phyloP scores from a whole-genome alignment of 1,140 invertebrate species.

The Xylocopa sonorina region DNA sequence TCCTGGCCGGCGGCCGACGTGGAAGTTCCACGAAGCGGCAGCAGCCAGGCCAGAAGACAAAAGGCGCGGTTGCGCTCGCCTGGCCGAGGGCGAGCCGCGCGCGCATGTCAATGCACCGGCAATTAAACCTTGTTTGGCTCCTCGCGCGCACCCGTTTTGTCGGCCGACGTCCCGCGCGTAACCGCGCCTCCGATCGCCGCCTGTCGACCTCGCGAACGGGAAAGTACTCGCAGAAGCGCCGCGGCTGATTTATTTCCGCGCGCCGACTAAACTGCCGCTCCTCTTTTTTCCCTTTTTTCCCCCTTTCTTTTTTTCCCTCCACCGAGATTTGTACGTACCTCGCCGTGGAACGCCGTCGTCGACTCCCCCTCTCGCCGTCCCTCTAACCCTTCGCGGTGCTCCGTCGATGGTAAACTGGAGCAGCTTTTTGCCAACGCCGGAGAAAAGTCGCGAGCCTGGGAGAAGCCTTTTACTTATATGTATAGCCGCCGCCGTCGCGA shows the following conservation, averaged over 20 bases:
- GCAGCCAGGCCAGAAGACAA: constrained; percentile 54
- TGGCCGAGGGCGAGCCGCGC: constrained; percentile 44
- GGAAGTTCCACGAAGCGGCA: constrained; percentile 60
- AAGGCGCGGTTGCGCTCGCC: constrained; percentile 59
- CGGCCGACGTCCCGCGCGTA: constrained; percentile 17
- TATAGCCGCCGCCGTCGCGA: not conserved
- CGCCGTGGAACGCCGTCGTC: constrained; percentile 12
- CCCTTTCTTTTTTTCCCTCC: too few species aligned
- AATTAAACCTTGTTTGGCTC: constrained; percentile 74
- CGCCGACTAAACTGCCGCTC: constrained; percentile 45
- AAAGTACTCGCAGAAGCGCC: constrained; percentile 68
- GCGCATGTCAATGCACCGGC: constrained; percentile 72
- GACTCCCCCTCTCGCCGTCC: not conserved
- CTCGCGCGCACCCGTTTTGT: constrained; percentile 61
- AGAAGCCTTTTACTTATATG: constrained; percentile 55
- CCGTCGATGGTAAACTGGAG: constrained; percentile 60
- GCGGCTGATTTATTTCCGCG: constrained; percentile 73
- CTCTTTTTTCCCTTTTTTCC: too few species aligned
- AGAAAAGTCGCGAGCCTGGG: constrained; percentile 51
- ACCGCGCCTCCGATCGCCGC: not conserved
- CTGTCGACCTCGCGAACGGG: constrained; percentile 50
- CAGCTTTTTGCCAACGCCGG: constrained; percentile 56
- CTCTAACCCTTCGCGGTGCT: not conserved
- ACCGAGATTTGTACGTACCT: constrained; percentile 39
- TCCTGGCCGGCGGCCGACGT: constrained; percentile 20